Conservation (phyloP, 2,113 vertebrate genomes). For the Odocoileus hemionus region DNA sequence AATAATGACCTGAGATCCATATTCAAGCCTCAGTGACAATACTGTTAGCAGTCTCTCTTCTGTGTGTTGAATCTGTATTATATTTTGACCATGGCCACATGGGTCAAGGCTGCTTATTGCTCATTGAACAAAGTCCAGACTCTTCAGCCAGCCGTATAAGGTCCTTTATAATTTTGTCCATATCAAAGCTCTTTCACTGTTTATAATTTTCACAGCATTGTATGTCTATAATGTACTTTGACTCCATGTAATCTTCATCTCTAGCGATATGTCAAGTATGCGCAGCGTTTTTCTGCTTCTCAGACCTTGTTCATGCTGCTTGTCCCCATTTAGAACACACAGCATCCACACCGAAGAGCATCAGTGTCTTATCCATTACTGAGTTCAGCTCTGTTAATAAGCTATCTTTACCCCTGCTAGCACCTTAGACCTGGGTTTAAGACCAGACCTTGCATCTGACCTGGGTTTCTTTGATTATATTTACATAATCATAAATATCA, state of each 20-base stretch:
- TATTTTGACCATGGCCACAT: neutral
- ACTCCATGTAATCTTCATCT: neutral
- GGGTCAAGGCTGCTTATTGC: neutral
- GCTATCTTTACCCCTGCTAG: neutral
- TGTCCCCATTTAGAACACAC: neutral
- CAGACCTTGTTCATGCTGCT: neutral
- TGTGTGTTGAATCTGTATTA: neutral
- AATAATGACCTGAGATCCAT: neutral
- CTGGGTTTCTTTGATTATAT: neutral
- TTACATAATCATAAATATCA: neutral
- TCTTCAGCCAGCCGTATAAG: neutral
- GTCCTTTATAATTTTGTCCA: neutral
- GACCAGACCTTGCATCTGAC: neutral
- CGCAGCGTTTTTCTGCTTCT: neutral
- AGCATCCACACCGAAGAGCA: neutral
- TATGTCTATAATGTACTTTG: neutral
- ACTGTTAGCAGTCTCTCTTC: neutral
- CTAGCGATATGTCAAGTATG: neutral
- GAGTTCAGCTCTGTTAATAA: neutral
- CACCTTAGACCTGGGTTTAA: neutral
- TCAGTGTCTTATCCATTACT: neutral
- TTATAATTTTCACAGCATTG: neutral
- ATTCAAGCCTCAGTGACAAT: neutral
- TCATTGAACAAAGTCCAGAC: neutral
- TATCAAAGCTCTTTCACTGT: neutral